Percentiles rank a stretch among this genome's conserved stretches.
These are phyloP conservation scores for Rhipidura dahli DNA, from an alignment of 2,113 vertebrate species.

Conservation along the genomic window DNA sequence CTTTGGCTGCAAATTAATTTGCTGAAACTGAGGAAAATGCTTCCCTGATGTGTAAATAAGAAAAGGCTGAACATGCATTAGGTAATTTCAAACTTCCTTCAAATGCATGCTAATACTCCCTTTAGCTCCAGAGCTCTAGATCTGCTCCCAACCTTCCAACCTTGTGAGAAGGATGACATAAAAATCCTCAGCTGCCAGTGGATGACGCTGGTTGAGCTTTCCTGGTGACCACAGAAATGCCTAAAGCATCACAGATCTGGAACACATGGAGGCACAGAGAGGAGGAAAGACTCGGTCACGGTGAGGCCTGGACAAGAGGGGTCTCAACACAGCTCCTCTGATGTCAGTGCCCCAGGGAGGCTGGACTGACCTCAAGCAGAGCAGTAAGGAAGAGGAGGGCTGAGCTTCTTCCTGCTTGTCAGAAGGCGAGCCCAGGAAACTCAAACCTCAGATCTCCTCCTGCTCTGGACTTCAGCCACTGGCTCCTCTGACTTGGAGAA, in stretches of 20 bases:
- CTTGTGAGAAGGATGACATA: not conserved
- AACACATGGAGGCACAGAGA: not conserved
- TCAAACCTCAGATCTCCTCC: not conserved
- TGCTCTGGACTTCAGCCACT: slow-evolving; percentile 33
- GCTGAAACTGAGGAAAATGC: slow-evolving; percentile 39
- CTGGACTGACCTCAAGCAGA: not conserved
- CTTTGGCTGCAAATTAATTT: not conserved
- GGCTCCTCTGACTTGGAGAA: not conserved
- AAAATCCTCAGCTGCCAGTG: not conserved
- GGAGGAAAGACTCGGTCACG: not conserved
- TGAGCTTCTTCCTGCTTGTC: slow-evolving; percentile 20
- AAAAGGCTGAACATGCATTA: not conserved
- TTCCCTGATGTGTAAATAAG: slow-evolving; percentile 46
- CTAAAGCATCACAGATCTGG: not conserved
- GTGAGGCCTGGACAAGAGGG: not conserved
- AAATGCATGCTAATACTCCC: not conserved
- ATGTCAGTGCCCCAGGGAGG: not conserved
- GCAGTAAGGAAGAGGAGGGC: not conserved
- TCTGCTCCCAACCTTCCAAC: not conserved
- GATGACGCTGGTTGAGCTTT: not conserved
- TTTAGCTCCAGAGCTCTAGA: not conserved
- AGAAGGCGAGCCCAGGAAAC: not conserved
- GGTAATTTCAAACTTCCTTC: not conserved
- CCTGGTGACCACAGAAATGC: not conserved
- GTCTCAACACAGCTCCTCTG: not conserved